phyloP scores from a whole-genome alignment of 2,113 vertebrate genomes.

The Pomatorhinus ruficollis region DNA sequence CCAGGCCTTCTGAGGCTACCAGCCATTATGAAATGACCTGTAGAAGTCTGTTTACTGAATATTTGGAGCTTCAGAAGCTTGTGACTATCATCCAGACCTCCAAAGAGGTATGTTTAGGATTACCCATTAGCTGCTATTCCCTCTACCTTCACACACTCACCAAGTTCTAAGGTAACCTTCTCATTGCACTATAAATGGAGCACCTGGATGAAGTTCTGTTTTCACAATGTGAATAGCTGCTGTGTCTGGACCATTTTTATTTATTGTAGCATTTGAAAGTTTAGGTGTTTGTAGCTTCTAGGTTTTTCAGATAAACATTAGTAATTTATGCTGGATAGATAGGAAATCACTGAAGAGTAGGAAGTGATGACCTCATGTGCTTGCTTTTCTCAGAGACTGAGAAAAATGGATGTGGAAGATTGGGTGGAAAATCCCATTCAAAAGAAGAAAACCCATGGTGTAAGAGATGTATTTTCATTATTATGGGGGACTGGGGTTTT shows the following conservation, averaged over 20 bases:
- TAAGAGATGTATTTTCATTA: background rate
- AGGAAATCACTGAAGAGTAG: background rate
- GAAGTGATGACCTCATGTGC: background rate
- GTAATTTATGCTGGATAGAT: background rate
- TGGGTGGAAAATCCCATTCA: background rate
- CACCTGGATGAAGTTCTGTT: background rate
- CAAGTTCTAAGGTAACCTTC: background rate
- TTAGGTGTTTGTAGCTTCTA: background rate
- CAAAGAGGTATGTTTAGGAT: slow-evolving; percentile 50
- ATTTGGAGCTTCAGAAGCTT: slow-evolving; percentile 69
- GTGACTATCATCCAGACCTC: slow-evolving; percentile 58
- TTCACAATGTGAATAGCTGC: background rate
- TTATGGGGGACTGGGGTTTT: background rate
- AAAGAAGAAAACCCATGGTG: background rate
- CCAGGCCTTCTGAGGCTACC: slow-evolving; percentile 55
- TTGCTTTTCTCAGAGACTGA: slow-evolving; percentile 41
- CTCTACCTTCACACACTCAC: background rate
- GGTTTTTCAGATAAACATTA: background rate
- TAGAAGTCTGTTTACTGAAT: slow-evolving; percentile 63
- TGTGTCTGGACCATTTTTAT: background rate
- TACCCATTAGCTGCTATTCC: background rate
- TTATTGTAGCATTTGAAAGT: background rate
- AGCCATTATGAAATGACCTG: slow-evolving; percentile 69
- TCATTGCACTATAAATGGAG: background rate
- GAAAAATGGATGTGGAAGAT: slow-evolving; percentile 31